Evolutionary conservation across 2,113 vertebrate species (phyloP), one percentile per base, ranked within the genome.

Genomic region (Astur gentilis): DNA sequence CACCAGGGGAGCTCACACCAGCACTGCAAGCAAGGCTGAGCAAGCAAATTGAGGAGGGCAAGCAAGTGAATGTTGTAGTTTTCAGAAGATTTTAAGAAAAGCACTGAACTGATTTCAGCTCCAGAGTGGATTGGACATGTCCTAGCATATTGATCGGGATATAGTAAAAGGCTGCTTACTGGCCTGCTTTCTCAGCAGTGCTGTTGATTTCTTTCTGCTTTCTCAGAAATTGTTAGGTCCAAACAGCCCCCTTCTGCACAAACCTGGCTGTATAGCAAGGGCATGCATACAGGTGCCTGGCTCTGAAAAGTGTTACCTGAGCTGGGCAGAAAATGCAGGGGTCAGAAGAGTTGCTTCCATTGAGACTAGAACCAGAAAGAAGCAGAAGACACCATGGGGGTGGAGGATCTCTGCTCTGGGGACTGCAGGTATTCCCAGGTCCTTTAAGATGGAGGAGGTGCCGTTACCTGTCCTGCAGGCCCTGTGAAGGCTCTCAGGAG

Each of bases 401-500:
- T 50, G 40, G 71, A 75, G 42, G 32, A 27, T 64, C 16, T 47
- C 29, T 69, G 15, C 52, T 76, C 61, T 85, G 78, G 45, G 60
- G 18, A 38, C 26, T 58, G 50, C 52, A 58, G 64, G 26, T 77
- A 32, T 65, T 77, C 40, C 50, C 13, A 44, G 36, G 15, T 61
- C 32, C 64, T 75, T 25, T 10, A 32, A 57, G 54, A 13, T 6
- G 0, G 4, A 57, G 58, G 40, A 81, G 55, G 61, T 66, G 36
- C 54, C 83, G 26, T 23, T 80, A 4, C 18, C 29, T 88, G 40
- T 38, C 58, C 23, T 31, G 62, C 67, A 77, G 73, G 13, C 13
- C n/a, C 29, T 0, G 0, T 1, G 11, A 61, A 55, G 52, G 78
- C 38, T 93, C 55, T 70, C 3, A 1, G 40, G 27, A 89, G 54